Conservation (phyloP, 2,888 invertebrate genomes). For the Apantesis nais region DNA sequence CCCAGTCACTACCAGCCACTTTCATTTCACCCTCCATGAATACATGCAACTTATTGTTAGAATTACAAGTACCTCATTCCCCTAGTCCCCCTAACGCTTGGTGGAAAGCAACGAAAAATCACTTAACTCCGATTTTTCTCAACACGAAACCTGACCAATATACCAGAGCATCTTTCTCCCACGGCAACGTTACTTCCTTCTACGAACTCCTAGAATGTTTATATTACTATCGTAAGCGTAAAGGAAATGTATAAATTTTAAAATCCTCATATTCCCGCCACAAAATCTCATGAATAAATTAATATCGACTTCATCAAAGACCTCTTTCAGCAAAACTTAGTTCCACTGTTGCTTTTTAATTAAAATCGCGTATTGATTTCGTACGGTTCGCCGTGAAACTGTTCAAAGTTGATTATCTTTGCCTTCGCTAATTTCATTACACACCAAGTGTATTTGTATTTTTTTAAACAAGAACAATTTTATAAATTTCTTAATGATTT, state of each 20-base stretch:
- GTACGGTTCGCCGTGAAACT: not conserved
- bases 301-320: constrained; percentile 25
- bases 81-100: no score
- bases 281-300: constrained; percentile 41
- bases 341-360: constrained; percentile 27
- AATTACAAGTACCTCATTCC: no score
- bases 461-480: not conserved
- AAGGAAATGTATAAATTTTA: not conserved
- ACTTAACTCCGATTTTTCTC: no score
- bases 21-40: no score
- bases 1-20: no score
- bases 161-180: no score
- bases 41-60: no score
- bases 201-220: no score
- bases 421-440: not conserved
- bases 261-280: constrained; percentile 29
- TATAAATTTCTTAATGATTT: not conserved
- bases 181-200: no score
- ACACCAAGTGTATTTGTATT: not conserved
- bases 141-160: no score
- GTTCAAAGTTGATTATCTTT: not conserved
- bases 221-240: no score
- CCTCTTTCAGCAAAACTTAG: constrained; percentile 28
- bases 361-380: constrained; percentile 12
- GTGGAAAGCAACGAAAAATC: no score